Evolutionary conservation across 1,140 invertebrate genomes (phyloP), one percentile per base, ranked within the genome.

Genomic region (Lordiphosa stackelbergi): DNA sequence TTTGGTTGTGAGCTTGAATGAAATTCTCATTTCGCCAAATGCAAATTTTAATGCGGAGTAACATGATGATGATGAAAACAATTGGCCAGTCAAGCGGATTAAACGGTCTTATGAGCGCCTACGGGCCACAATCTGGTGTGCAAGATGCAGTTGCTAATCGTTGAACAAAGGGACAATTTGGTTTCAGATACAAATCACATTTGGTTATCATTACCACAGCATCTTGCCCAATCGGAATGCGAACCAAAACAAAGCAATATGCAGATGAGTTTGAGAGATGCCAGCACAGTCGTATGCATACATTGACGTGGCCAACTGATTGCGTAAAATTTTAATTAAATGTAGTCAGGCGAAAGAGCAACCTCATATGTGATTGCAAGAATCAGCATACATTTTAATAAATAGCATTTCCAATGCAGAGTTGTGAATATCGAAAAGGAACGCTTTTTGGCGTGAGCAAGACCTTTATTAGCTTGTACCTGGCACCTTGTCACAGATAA

Each of bases 401-500:
- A 28, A n/a, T n/a, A n/a, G 24, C 24, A 28, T 28, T 7, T 6
- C 6, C 24, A 5, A 7, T 28, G 5, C 24, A 28, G 24, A 28
- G 22, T 5, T 28, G 24, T 43, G 10, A n/a, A 19, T 24, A 43
- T 16, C 16, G 38, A 13, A 10, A 2, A 13, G 5, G 37, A 11
- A 38, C 10, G 19, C 5, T n/a, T 19, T 19, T 19, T 19, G 19
- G 19, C 19, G 19, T 19, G 19, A 24, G 5, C 22, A 3, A 24
- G 22, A 5, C 5, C n/a, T 11, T 60, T 74, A 73, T 73, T 72
- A 73, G 66, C 70, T 73, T 72, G 70, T 73, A 73, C 57, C 73
- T 73, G 56, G 28, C 7, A 40, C 69, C 69, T 73, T 69, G 71
- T 74, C 71, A 69, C 65, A 74, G 71, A 56, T 63, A 74, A 69